Evolutionary conservation across 1,140 invertebrate species (phyloP), one percentile per base, ranked within the genome.

Genomic region (Parasteatoda tepidariorum): DNA sequence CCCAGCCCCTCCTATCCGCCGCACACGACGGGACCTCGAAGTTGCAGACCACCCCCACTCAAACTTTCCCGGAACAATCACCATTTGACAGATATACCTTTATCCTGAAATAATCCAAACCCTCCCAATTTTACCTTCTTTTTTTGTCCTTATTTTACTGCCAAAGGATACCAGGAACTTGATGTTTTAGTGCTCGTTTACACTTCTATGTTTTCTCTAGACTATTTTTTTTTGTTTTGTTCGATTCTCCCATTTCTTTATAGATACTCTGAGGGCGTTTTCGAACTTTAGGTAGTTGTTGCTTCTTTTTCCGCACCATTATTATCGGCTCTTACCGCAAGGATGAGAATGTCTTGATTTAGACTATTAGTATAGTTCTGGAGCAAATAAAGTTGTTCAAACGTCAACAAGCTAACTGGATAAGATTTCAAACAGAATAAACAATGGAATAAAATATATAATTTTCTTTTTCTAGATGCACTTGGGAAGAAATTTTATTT

Each of bases 21-120:
- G n/a, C 57, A 59, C 57, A 59, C 57, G 57, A 59, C 7, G 57
- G 57, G 57, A 59, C 57, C 57, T 59, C 57, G 24, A 48, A 11
- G n/a, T 26, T 26, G 15, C 24, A 5, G 57, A 59, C 57, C 57
- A 59, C 57, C 57, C 24, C 57, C 57, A 59, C 57, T 13, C 38
- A 48, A 48, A 48, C 9, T 13, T 48, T 48, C 38, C 38, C 38
- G 38, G 38, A 48, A 48, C 38, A 48, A 48, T 48, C 38, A 48
- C 38, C 18, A 18, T 0, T 18, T 48, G 38, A 48, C 38, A 48
- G 38, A 13, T 48, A 18, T 48, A 48, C 18, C 18, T 48, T 48
- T 48, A 48, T 48, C 38, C 38, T 48, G 38, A 48, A 48, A 48
- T 13, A 9, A 48, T 48, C 38, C 38, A 48, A 48, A 48, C 38